phyloP scores from a whole-genome alignment of 2,797 vertebrate species.

The Poecilia picta region DNA sequence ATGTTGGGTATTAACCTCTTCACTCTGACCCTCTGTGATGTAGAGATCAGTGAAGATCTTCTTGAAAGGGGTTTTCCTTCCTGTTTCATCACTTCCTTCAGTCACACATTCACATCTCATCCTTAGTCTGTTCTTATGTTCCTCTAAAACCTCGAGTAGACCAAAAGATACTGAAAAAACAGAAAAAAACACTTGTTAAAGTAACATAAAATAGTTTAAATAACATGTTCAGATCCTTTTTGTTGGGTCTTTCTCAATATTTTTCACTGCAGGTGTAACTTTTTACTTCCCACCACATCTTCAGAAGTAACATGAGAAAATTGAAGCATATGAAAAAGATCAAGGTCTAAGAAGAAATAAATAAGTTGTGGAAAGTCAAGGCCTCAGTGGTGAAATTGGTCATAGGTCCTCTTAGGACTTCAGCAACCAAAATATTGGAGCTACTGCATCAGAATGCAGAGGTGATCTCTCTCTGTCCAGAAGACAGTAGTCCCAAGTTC shows the following conservation, averaged over 20 bases:
- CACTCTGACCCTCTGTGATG: not conserved
- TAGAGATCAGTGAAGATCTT: not conserved
- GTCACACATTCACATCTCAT: not conserved
- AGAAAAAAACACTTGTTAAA: not conserved
- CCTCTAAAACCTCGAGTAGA: not conserved
- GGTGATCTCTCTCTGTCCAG: too few species aligned
- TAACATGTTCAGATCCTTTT: not conserved
- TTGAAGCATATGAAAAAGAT: too few species aligned
- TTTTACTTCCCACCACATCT: not conserved
- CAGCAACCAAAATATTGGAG: too few species aligned
- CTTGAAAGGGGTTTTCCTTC: not conserved
- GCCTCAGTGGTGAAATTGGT: too few species aligned
- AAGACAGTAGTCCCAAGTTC: too few species aligned
- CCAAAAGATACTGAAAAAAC: not conserved
- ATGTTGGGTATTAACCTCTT: too few species aligned
- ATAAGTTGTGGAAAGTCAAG: too few species aligned
- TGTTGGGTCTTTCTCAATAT: not conserved
- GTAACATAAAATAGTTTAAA: not conserved
- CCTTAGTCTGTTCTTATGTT: not conserved
- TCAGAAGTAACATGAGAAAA: not conserved
- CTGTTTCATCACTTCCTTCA: not conserved
- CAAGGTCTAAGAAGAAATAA: too few species aligned
- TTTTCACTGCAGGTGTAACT: not conserved
- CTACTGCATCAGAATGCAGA: too few species aligned
- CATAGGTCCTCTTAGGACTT: too few species aligned